phyloP scores from a whole-genome alignment of 2,888 invertebrate species.

The Drosophila peninsularis region DNA sequence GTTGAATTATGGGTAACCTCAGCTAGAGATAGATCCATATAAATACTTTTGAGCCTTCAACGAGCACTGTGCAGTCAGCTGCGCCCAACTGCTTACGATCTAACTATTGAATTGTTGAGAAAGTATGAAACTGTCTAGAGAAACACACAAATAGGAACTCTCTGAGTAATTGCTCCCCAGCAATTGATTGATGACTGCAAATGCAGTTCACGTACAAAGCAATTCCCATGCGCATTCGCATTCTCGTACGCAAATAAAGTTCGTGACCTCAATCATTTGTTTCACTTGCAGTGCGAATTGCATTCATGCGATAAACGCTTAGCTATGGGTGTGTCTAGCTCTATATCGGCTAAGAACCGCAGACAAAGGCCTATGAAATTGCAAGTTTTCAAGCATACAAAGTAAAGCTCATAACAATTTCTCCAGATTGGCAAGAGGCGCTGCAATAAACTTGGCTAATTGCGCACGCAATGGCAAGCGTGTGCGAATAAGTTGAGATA shows the following conservation, averaged over 20 bases:
- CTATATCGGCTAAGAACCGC: not conserved
- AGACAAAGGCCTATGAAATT: conserved; percentile 6
- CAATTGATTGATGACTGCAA: conserved; percentile 18
- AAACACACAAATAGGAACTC: not conserved
- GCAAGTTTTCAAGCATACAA: conserved; percentile 22
- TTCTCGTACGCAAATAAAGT: conserved; percentile 19
- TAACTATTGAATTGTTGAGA: not conserved
- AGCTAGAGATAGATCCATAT: no score
- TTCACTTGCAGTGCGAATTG: conserved; percentile 18
- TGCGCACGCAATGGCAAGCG: conserved; percentile 1
- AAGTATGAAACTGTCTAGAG: not conserved
- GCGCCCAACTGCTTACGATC: no score
- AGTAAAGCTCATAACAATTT: not conserved
- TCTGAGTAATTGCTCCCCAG: not conserved
- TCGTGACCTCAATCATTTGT: conserved; percentile 52
- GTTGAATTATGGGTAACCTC: no score
- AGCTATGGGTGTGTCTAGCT: conserved; percentile 15
- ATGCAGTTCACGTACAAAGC: conserved; percentile 22
- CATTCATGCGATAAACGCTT: conserved; percentile 8
- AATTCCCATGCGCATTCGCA: not conserved
- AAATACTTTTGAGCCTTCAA: not conserved
- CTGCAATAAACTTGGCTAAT: conserved; percentile 2
- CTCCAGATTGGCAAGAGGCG: not conserved
- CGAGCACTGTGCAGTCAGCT: not conserved
- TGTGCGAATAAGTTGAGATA: not conserved